A percentile compares a stretch with the other conserved stretches of the same genome.
phyloP scores from a whole-genome alignment of 2,113 vertebrate species.

The Sinosuthora webbiana region DNA sequence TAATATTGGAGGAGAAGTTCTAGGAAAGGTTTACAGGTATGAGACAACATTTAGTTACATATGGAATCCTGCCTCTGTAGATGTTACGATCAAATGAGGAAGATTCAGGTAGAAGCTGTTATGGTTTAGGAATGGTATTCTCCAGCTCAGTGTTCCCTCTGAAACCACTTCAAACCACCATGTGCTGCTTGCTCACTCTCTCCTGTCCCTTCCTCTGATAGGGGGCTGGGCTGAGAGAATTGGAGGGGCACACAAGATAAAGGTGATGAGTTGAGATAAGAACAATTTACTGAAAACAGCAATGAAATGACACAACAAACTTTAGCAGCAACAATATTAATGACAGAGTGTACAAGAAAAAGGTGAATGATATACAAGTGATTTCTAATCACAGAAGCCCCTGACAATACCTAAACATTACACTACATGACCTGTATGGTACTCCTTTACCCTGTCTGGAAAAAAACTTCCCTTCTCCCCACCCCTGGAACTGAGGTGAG shows the following conservation, averaged over 20 bases:
- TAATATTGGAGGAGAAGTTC: background rate
- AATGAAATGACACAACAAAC: background rate
- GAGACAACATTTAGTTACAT: background rate
- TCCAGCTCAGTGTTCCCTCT: background rate
- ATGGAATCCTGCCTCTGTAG: background rate
- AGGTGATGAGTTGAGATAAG: background rate
- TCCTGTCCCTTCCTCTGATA: background rate
- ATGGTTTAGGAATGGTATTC: background rate
- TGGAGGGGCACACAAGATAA: background rate
- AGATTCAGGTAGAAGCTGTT: background rate
- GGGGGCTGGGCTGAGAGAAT: background rate
- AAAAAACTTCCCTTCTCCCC: background rate
- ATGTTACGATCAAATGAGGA: background rate
- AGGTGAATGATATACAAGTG: background rate
- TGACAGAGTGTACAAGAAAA: background rate
- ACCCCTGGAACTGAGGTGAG: background rate
- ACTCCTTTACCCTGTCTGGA: background rate
- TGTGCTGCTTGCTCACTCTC: background rate
- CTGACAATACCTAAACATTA: accelerated
- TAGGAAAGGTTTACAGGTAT: background rate
- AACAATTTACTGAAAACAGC: background rate
- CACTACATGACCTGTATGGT: background rate
- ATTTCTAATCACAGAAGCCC: background rate
- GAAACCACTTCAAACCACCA: background rate
- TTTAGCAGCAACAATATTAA: background rate